Conservation (phyloP, 2,113 vertebrate genomes). For the Engraulis encrasicolus region DNA sequence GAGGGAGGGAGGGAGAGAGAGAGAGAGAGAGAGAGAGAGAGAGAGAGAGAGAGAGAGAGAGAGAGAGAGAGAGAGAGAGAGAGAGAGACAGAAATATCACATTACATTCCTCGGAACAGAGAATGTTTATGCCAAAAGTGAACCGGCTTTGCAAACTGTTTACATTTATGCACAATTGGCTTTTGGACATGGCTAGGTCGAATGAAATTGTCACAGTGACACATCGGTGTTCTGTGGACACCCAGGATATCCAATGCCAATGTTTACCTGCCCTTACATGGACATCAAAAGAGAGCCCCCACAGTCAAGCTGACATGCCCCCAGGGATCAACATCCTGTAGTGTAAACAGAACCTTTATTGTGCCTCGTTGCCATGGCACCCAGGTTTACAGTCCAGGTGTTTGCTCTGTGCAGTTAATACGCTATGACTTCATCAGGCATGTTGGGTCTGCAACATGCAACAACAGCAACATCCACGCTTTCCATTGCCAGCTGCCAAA, state of each 20-base stretch:
- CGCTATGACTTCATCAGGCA: slow-evolving; percentile 49
- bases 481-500: slow-evolving; percentile 27
- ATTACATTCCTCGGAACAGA: background rate
- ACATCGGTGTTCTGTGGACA: slow-evolving; percentile 1
- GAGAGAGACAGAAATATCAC: no score
- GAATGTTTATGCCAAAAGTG: background rate
- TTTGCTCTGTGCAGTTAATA: slow-evolving; percentile 32
- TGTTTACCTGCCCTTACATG: slow-evolving; percentile 25
- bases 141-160: background rate
- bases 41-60: no score
- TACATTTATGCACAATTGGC: background rate
- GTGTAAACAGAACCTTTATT: slow-evolving; percentile 28
- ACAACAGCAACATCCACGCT: slow-evolving; percentile 21
- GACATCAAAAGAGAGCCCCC: slow-evolving; percentile 40
- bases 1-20: no score
- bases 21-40: no score
- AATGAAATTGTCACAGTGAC: background rate
- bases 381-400: slow-evolving; percentile 27
- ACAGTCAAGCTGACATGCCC: slow-evolving; percentile 8
- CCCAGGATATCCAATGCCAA: background rate
- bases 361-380: slow-evolving; percentile 21
- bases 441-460: no score
- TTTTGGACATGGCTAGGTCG: background rate
- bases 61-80: no score
- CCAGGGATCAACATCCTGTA: slow-evolving; percentile 30